Conservation (phyloP, 2,797 vertebrate genomes). For the Poeciliopsis gracilis region DNA sequence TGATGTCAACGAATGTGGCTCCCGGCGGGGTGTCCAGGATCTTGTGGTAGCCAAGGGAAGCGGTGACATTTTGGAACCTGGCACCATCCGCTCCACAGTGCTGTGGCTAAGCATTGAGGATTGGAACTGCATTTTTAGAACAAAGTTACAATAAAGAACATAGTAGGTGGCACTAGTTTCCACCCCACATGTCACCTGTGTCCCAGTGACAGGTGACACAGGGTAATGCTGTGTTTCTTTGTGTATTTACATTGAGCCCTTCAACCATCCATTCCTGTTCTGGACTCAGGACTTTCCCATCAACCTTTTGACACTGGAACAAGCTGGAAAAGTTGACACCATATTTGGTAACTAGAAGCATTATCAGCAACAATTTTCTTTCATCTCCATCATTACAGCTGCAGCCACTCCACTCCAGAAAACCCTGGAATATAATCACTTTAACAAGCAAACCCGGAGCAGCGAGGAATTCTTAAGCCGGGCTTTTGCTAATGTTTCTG, state of each 20-base stretch:
- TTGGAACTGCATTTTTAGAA: too few relatives aligned
- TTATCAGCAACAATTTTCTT: neutral
- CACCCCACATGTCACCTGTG: too few relatives aligned
- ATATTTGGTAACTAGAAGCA: constrained; percentile 1
- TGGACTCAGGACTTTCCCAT: neutral
- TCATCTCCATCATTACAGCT: neutral
- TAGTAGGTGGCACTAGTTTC: too few relatives aligned
- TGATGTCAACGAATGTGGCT: constrained; percentile 86
- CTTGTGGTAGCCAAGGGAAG: constrained; percentile 89
- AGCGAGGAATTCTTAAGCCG: constrained; percentile 13
- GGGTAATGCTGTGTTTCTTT: neutral
- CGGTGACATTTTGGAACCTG: constrained; percentile 80
- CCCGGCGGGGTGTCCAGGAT: constrained; percentile 85
- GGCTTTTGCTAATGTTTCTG: constrained; percentile 15
- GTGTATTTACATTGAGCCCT: neutral
- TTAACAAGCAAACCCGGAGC: constrained; percentile 7
- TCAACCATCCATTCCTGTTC: neutral
- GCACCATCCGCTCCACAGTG: constrained; percentile 87
- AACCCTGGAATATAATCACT: constrained; percentile 14
- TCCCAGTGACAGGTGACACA: neutral
- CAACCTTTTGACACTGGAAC: neutral
- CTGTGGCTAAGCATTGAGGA: too few relatives aligned
- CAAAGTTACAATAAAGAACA: too few relatives aligned
- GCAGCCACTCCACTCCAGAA: constrained; percentile 3
- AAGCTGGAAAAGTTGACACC: neutral